These are phyloP conservation scores for Polymixis lichenea DNA, from an alignment of 2,888 invertebrate genomes.

Conservation along the genomic window DNA sequence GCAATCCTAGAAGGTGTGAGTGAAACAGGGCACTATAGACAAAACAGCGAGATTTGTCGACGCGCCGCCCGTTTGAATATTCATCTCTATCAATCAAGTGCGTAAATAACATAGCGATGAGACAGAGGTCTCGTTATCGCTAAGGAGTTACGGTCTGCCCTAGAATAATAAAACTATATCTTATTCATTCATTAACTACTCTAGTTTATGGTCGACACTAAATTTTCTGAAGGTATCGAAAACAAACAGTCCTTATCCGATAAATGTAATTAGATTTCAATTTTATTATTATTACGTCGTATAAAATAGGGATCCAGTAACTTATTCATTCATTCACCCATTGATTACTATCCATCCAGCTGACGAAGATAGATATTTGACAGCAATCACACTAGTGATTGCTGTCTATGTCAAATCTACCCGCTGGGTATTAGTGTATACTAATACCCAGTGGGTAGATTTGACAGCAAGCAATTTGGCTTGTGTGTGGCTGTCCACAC, in stretches of 20 bases:
- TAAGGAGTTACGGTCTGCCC: conserved; percentile 74
- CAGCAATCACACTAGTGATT: not conserved
- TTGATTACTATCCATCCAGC: not conserved
- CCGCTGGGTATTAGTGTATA: no score
- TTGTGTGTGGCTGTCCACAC: no score
- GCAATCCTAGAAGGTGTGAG: conserved; percentile 80
- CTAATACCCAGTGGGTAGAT: no score
- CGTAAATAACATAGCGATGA: conserved; percentile 80
- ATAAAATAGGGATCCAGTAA: conserved; percentile 28
- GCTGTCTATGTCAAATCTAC: no score
- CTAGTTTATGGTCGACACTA: conserved; percentile 54
- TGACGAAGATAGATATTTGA: conserved; percentile 17
- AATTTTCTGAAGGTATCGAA: conserved; percentile 52
- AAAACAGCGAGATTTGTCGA: conserved; percentile 78
- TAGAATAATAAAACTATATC: conserved; percentile 73
- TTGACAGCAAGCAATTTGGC: no score
- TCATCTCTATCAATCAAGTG: conserved; percentile 85
- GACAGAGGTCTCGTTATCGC: conserved; percentile 78
- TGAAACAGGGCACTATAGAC: conserved; percentile 70
- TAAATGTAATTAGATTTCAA: conserved; percentile 56
- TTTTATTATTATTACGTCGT: conserved; percentile 38
- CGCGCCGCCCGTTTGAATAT: conserved; percentile 78
- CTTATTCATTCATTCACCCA: conserved; percentile 46
- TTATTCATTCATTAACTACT: conserved; percentile 64
- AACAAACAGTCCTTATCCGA: conserved; percentile 53